Evolutionary conservation across 2,888 invertebrate species (phyloP), one percentile per base, ranked within the genome.

Genomic region (Dicycla oo): DNA sequence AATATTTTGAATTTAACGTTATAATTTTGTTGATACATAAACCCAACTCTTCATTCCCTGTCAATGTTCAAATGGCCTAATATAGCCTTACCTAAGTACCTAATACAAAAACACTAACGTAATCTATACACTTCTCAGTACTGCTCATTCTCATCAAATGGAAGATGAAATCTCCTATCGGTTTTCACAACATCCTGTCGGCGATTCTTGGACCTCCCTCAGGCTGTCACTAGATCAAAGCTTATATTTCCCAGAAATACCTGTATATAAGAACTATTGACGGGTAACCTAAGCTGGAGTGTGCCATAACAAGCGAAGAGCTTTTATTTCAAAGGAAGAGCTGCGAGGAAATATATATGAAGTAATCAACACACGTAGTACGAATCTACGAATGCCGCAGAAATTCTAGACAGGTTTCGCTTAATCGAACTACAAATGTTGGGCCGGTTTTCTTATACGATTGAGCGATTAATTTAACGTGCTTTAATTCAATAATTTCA

Each of bases 351-450:
- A 83, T 61, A 20, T 34, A 34, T 67, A 73, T 67, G 62, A 67
- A 73, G 65, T 70, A 84, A 84, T 77, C 73, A 70, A 71, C 76
- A 68, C 82, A 86, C 82, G 84, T 86, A 84, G 72, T 75, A 76
- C 69, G 69, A 73, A 69, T 54, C 58, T 74, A 78, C 78, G 62
- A 70, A 73, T 13, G 57, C 60, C 53, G 57, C 65, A 71, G 60
- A 75, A 63, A 84, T 84, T 80, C 82, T 66, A 72, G 75, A 73
- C 85, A 81, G 82, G 82, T 82, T 75, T 69, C 80, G 54, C 47
- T 75, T 69, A 66, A 82, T 70, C 61, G 69, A 66, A 71, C 51
- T 72, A 67, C 73, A 80, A 82, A 80, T 77, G 65, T 58, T 60
- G 57, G 10, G 63, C 61, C 67, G 54, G 62, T 73, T 73, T 76